Percentiles rank a stretch among this genome's conserved stretches.
Evolutionary conservation across 1,140 invertebrate species (phyloP).

Genomic region (Drosophila quadrilineata): DNA sequence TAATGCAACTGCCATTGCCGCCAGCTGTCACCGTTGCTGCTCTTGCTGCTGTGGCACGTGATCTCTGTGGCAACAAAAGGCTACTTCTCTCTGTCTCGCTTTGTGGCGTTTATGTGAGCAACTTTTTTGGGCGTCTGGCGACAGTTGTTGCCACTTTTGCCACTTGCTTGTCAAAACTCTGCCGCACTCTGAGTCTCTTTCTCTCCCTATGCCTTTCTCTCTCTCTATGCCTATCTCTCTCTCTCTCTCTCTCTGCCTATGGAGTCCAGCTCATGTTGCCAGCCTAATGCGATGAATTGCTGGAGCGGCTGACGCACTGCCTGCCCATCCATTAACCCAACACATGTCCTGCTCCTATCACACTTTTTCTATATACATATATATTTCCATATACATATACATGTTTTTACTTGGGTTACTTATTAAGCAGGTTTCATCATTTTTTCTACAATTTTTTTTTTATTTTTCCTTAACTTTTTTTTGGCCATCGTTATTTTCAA

Average conservation of each 20-base stretch:
- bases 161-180: too few relatives aligned
- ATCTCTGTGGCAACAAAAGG: slow-evolving; percentile 25
- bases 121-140: too few relatives aligned
- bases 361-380: slow-evolving; percentile 33
- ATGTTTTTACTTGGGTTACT: background rate
- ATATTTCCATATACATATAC: too few relatives aligned
- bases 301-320: slow-evolving; percentile 18
- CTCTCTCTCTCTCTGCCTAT: too few relatives aligned
- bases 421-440: slow-evolving; percentile 12
- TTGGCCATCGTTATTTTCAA: background rate
- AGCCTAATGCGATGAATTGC: slow-evolving; percentile 26
- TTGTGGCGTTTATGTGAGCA: too few relatives aligned
- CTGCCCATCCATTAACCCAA: too few relatives aligned
- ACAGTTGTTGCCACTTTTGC: slow-evolving; percentile 23
- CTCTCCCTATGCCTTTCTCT: too few relatives aligned
- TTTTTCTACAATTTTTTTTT: slow-evolving; percentile 4
- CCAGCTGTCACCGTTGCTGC: slow-evolving; percentile 73
- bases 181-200: too few relatives aligned
- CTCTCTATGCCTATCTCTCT: too few relatives aligned
- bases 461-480: slow-evolving; percentile 11
- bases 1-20: slow-evolving; percentile 32
- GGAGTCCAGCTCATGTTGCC: too few relatives aligned
- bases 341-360: background rate
- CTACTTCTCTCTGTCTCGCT: too few relatives aligned
- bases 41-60: slow-evolving; percentile 77